Conservation (phyloP, 2,113 vertebrate species). For the Hymenochirus boettgeri region DNA sequence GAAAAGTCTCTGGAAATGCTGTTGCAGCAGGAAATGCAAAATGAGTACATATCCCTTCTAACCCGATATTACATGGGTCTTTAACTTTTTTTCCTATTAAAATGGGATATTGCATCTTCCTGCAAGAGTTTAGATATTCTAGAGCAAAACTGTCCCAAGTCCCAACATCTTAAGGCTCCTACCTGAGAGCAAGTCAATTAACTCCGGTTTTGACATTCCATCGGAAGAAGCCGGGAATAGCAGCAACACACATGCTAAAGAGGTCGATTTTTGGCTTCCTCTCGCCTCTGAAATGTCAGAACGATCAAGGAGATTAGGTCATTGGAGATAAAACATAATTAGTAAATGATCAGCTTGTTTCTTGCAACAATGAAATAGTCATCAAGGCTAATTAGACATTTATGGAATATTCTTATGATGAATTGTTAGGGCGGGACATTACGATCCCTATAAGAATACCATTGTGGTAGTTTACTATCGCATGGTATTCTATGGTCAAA, state of each 20-base stretch:
- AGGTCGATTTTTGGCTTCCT: slow-evolving; percentile 97
- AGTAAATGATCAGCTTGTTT: slow-evolving; percentile 16
- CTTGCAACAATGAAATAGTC: slow-evolving; percentile 16
- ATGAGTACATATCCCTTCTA: no score
- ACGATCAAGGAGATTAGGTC: slow-evolving; percentile 27
- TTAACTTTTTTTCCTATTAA: no score
- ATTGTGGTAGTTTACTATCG: no score
- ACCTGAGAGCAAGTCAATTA: slow-evolving; percentile 94
- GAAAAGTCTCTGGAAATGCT: no score
- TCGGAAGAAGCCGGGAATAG: slow-evolving; percentile 97
- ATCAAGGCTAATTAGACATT: slow-evolving; percentile 6
- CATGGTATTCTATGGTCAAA: no score
- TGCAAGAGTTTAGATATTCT: background rate
- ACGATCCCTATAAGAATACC: no score
- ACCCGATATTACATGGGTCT: no score
- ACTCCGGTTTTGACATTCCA: slow-evolving; percentile 94
- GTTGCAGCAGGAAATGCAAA: no score
- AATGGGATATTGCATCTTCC: no score
- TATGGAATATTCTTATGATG: slow-evolving; percentile 2
- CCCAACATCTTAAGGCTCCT: slow-evolving; percentile 28
- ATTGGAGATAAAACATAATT: slow-evolving; percentile 11
- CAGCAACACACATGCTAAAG: slow-evolving; percentile 94
- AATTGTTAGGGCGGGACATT: background rate
- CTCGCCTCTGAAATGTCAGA: slow-evolving; percentile 76
- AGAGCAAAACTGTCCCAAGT: background rate